Percentiles rank a stretch among this genome's conserved stretches.
phyloP scores from a whole-genome alignment of 2,113 vertebrate species.

The Forbesichthys agassizii region DNA sequence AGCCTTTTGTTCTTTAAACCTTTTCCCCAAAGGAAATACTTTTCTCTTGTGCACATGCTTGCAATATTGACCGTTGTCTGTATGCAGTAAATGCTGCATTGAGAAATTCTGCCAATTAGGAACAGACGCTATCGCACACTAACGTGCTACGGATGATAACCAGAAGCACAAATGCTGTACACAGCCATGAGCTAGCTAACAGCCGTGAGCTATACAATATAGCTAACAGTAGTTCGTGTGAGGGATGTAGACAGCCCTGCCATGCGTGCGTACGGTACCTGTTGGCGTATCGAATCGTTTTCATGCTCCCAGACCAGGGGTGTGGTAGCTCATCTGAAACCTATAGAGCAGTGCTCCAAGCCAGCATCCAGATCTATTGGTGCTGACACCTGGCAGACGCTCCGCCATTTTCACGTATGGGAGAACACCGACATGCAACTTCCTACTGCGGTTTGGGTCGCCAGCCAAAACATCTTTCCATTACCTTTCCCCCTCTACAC shows the following conservation, averaged over 20 bases:
- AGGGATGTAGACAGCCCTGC: background rate
- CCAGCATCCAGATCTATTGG: slow-evolving; percentile 45
- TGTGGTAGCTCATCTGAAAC: slow-evolving; percentile 7
- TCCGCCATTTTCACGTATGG: slow-evolving; percentile 61
- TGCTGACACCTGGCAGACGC: slow-evolving; percentile 66
- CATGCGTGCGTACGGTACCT: slow-evolving; percentile 25
- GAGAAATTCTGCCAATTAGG: slow-evolving; percentile 8
- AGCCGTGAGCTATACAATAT: slow-evolving; percentile 1
- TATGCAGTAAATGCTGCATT: slow-evolving; percentile 22
- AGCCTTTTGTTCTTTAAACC: slow-evolving; percentile 6
- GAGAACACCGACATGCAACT: slow-evolving; percentile 64
- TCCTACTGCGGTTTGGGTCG: slow-evolving; percentile 60
- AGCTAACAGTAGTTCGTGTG: slow-evolving; percentile 11
- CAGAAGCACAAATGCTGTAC: background rate
- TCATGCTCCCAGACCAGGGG: slow-evolving; percentile 20
- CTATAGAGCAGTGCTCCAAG: slow-evolving; percentile 17
- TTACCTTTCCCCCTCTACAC: slow-evolving; percentile 46
- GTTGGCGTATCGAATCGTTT: slow-evolving; percentile 60
- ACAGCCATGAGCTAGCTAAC: background rate
- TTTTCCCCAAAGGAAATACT: too few relatives aligned
- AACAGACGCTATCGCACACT: slow-evolving; percentile 39
- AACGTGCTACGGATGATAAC: background rate
- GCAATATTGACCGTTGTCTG: slow-evolving; percentile 40
- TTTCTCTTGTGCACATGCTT: slow-evolving; percentile 43
- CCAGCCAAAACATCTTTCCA: slow-evolving; percentile 56